Evolutionary conservation across 2,113 vertebrate species (phyloP).

Genomic region (Leptosomus discolor): DNA sequence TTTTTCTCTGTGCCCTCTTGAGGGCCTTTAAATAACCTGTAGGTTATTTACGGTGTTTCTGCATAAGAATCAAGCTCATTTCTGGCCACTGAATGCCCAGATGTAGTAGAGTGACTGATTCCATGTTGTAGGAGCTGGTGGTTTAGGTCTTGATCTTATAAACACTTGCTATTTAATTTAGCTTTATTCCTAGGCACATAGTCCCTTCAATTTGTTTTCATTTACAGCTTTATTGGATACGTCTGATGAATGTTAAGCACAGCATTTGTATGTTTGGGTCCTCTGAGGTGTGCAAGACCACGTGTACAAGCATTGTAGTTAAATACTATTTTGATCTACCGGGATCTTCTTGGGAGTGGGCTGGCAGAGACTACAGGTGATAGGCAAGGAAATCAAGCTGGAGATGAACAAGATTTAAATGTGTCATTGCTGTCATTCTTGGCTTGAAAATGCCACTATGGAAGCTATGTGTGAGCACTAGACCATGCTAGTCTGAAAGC

Average conservation of each 20-base stretch:
- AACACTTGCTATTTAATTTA: constrained; percentile 15
- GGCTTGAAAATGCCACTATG: neutral
- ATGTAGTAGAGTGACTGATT: constrained; percentile 12
- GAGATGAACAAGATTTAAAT: neutral
- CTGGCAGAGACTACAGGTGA: neutral
- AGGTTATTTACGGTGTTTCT: constrained; percentile 12
- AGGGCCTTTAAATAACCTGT: constrained; percentile 8
- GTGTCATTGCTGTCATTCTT: neutral
- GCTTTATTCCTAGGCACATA: neutral
- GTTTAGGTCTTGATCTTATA: constrained; percentile 9
- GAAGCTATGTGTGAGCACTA: neutral
- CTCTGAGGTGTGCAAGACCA: neutral
- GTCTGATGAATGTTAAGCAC: neutral
- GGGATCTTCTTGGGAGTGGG: neutral
- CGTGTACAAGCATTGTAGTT: neutral
- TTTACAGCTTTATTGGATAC: neutral
- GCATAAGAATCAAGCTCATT: neutral
- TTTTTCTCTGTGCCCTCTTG: neutral
- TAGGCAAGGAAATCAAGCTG: neutral
- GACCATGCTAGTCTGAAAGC: constrained; percentile 31
- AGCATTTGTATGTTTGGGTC: neutral
- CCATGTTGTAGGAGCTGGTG: neutral
- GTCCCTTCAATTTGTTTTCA: neutral
- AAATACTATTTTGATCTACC: neutral
- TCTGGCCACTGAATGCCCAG: neutral